Evolutionary conservation across 2,797 vertebrate species (phyloP).

Genomic region (Aplochiton taeniatus): DNA sequence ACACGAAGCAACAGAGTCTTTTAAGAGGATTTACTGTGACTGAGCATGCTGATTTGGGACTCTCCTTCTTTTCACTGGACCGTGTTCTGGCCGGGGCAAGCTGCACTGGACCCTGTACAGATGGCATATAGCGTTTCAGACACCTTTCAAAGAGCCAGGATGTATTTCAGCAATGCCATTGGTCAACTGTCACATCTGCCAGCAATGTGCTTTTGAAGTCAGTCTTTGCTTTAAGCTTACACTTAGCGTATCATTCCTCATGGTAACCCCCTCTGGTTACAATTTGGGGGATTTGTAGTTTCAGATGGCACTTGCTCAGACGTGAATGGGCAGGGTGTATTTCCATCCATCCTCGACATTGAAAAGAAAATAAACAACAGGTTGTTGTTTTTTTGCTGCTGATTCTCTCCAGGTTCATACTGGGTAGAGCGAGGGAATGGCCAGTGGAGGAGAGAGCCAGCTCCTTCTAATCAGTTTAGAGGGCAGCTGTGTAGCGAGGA

Average conservation of each 20-base stretch:
- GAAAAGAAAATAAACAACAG: constrained; percentile 30
- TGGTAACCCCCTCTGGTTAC: constrained; percentile 22
- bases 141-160: constrained; percentile 38
- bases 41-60: constrained; percentile 69
- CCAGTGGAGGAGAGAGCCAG: constrained; percentile 54
- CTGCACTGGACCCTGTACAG: constrained; percentile 43
- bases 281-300: constrained; percentile 9
- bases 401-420: constrained; percentile 48
- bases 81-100: constrained; percentile 39
- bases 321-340: constrained; percentile 9
- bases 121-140: constrained; percentile 62
- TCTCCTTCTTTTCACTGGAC: constrained; percentile 46
- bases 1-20: constrained; percentile 64
- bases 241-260: constrained; percentile 29
- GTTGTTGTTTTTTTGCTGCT: constrained; percentile 40
- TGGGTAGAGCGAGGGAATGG: constrained; percentile 58
- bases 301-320: constrained; percentile 24
- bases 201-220: constrained; percentile 37
- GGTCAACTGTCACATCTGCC: constrained; percentile 57
- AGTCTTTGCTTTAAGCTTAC: constrained; percentile 24
- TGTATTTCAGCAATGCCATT: constrained; percentile 44
- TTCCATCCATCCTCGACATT: constrained; percentile 23
- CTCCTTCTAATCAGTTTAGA: constrained; percentile 72
- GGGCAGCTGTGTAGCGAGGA: constrained; percentile 75
- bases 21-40: constrained; percentile 76